Evolutionary conservation across 2,113 vertebrate species (phyloP).

Genomic region (Cephalophus harveyi): DNA sequence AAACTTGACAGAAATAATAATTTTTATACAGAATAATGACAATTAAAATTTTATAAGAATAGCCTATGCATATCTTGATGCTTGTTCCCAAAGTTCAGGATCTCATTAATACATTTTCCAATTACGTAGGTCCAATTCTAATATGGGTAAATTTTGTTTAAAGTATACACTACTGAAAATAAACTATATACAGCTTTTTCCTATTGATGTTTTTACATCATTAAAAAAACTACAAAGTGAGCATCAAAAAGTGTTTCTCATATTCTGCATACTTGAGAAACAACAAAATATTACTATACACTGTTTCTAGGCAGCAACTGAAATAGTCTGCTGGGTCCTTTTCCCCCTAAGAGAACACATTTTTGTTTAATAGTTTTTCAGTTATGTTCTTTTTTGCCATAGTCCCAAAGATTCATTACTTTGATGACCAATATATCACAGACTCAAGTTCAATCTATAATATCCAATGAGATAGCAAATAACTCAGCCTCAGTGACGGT

Average conservation of each 20-base stretch:
- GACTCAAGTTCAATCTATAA: slow-evolving; percentile 58
- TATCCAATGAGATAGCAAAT: slow-evolving; percentile 56
- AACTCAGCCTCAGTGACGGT: slow-evolving; percentile 70
- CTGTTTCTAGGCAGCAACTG: neutral
- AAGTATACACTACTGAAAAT: neutral
- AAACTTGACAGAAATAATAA: neutral
- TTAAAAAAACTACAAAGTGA: neutral
- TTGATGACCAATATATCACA: slow-evolving; percentile 67
- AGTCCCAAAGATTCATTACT: slow-evolving; percentile 61
- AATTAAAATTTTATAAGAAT: neutral
- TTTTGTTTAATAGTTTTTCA: slow-evolving; percentile 43
- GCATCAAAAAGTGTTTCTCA: neutral
- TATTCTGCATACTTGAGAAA: neutral
- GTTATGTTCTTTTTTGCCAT: slow-evolving; percentile 29
- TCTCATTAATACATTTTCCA: neutral
- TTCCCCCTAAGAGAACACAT: slow-evolving; percentile 3
- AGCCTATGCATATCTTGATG: neutral
- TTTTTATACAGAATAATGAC: neutral
- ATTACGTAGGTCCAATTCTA: neutral
- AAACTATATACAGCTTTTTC: neutral
- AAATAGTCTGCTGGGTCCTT: neutral
- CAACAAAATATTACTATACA: neutral
- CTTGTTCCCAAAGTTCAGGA: neutral
- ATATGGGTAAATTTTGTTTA: neutral
- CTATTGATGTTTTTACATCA: neutral